Conservation (phyloP, 2,113 vertebrate species). For the Calyptomena viridis region DNA sequence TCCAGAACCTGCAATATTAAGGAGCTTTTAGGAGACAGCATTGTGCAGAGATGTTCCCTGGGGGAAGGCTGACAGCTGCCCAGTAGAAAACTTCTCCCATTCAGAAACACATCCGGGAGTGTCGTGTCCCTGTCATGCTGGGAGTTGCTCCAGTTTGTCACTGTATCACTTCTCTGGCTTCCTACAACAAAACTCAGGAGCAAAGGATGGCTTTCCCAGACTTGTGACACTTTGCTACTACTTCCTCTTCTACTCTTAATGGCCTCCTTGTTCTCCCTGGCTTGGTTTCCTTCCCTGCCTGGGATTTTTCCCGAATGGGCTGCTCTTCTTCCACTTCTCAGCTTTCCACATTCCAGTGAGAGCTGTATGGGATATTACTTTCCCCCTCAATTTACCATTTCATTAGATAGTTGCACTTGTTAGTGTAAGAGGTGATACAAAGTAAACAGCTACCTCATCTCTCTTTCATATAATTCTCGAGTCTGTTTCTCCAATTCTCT, state of each 20-base stretch:
- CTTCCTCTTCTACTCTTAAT: not conserved
- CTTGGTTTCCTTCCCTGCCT: not conserved
- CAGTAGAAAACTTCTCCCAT: not conserved
- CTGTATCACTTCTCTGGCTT: not conserved
- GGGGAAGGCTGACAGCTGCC: not conserved
- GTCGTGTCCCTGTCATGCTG: not conserved
- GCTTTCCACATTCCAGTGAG: not conserved
- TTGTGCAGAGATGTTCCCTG: not conserved
- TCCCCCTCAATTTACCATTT: not conserved
- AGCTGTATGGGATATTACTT: fast-evolving
- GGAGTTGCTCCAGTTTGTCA: not conserved
- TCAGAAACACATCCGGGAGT: not conserved
- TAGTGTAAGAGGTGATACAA: not conserved
- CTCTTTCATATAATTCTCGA: not conserved
- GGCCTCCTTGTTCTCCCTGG: not conserved
- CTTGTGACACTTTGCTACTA: not conserved
- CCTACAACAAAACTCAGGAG: not conserved
- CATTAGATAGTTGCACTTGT: not conserved
- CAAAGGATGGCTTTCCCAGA: not conserved
- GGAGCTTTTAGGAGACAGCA: not conserved
- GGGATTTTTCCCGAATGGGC: not conserved
- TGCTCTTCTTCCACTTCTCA: not conserved
- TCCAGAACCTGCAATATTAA: not conserved
- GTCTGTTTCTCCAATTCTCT: not conserved
- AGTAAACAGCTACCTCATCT: not conserved